These are phyloP conservation scores for Xerus inauris DNA, from an alignment of 2,113 vertebrate genomes.

Conservation along the genomic window DNA sequence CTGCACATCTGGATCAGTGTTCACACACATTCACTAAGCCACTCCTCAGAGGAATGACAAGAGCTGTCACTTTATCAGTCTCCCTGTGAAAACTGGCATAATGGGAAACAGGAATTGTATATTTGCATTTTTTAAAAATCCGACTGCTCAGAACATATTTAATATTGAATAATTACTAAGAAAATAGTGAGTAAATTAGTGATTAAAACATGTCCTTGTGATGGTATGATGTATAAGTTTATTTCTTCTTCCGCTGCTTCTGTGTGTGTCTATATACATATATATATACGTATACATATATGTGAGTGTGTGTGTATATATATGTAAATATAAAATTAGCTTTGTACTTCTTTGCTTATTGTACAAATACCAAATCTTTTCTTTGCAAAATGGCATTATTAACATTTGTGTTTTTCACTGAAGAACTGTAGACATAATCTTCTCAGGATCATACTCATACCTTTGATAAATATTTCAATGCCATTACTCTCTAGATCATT, in stretches of 20 bases:
- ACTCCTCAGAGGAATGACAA: not conserved
- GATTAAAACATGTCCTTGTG: not conserved
- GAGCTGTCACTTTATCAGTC: not conserved
- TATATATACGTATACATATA: too few species aligned
- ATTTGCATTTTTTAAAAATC: not conserved
- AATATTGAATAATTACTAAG: not conserved
- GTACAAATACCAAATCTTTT: conserved; percentile 7
- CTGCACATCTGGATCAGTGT: not conserved
- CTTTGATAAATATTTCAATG: conserved; percentile 59
- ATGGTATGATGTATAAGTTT: not conserved
- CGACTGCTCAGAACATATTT: not conserved
- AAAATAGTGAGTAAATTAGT: not conserved
- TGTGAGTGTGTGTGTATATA: not conserved
- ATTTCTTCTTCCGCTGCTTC: not conserved
- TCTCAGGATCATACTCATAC: not conserved
- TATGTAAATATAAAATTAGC: not conserved
- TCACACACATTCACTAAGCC: not conserved
- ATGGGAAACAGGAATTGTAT: not conserved
- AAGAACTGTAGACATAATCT: not conserved
- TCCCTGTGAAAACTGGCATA: not conserved
- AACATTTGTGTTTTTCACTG: not conserved
- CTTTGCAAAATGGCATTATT: not conserved
- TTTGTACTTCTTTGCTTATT: not conserved
- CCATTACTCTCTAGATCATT: not conserved
- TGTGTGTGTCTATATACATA: too few species aligned